Evolutionary conservation across 2,888 invertebrate species (phyloP).

Genomic region (Leucophenga montana): DNA sequence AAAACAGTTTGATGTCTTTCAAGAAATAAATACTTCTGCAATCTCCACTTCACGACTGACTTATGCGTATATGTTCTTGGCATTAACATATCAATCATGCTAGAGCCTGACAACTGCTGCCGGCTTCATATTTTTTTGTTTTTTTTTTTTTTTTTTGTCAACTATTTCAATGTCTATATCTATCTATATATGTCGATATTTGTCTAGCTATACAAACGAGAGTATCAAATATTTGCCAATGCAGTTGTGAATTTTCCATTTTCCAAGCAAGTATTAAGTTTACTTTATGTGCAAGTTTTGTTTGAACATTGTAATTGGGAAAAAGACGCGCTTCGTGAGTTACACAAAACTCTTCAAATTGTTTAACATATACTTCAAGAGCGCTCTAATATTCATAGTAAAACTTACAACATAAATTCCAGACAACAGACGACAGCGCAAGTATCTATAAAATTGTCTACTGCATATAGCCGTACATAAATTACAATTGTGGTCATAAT

Average conservation of each 20-base stretch:
- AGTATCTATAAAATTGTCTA: no score
- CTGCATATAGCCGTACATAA: no score
- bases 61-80: conserved; percentile 35
- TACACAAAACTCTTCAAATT: no score
- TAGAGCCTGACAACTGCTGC: conserved; percentile 32
- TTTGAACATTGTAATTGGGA: conserved; percentile 1
- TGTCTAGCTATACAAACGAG: conserved; percentile 20
- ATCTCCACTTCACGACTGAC: no score
- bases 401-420: no score
- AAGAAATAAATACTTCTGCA: no score
- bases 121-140: neutral
- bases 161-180: conserved; percentile 1
- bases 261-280: conserved; percentile 4
- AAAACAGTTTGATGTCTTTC: conserved; percentile 35
- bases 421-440: no score
- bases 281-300: conserved; percentile 1
- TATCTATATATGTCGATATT: no score
- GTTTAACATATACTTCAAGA: no score
- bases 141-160: conserved; percentile 14
- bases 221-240: conserved; percentile 23
- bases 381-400: no score
- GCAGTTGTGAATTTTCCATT: conserved; percentile 16
- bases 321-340: no score
- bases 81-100: conserved; percentile 65
- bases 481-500: neutral